These are phyloP conservation scores for Pogonognathellus flavescens DNA, from an alignment of 1,140 invertebrate species.

Conservation along the genomic window DNA sequence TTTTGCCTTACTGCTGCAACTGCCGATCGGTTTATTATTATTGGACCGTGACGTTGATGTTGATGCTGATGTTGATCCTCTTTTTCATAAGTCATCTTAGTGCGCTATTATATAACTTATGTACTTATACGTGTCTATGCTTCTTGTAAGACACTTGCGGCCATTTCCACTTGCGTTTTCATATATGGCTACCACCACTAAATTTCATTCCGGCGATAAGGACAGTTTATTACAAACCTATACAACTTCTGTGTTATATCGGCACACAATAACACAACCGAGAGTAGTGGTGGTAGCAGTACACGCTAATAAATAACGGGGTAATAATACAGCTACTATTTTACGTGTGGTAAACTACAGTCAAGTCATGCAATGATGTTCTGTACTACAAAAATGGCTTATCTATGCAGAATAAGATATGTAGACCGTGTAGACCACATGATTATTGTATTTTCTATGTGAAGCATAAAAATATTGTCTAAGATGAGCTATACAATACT, in stretches of 20 bases:
- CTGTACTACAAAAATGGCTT: neutral
- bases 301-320: too few relatives aligned
- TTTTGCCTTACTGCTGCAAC: conserved; percentile 29
- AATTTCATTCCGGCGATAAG: too few relatives aligned
- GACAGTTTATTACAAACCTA: too few relatives aligned
- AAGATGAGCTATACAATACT: too few relatives aligned
- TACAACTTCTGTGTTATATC: too few relatives aligned
- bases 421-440: neutral
- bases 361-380: neutral
- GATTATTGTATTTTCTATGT: neutral
- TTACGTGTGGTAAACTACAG: neutral
- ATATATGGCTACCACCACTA: neutral
- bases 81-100: conserved; percentile 27
- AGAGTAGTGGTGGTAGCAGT: too few relatives aligned
- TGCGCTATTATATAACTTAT: too few relatives aligned
- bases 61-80: conserved; percentile 38
- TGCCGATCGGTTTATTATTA: conserved; percentile 46
- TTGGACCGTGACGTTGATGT: conserved; percentile 44
- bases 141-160: neutral
- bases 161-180: conserved; percentile 20
- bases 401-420: neutral
- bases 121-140: too few relatives aligned
- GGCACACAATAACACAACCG: too few relatives aligned
- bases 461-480: neutral
- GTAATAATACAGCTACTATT: too few relatives aligned